Evolutionary conservation across 2,113 vertebrate genomes (phyloP), one percentile per base, ranked within the genome.

Genomic region (Brienomyrus longianalis): DNA sequence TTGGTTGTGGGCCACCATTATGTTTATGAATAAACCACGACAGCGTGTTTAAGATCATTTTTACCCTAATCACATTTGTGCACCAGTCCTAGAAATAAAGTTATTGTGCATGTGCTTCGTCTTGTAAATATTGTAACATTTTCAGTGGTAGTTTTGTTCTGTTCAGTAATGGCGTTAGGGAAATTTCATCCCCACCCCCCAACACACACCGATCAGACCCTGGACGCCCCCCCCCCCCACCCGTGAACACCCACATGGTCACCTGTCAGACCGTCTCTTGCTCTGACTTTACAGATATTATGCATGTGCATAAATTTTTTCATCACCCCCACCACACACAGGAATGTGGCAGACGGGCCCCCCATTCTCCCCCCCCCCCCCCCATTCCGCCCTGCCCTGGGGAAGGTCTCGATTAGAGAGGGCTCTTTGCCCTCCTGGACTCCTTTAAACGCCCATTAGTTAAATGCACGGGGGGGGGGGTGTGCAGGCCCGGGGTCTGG

Each of bases 391-490:
- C 62, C 10, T 19, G 62, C 27, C 62, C 62, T 5, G 10, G 27
- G 66, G 66, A 74, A 31, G n/a, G n/a, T 74, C 66, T 74, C 66
- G 50, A 86, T 86, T 86, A 86, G 48, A 86, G 48, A 35, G 66
- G 27, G 27, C 50, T 8, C 47, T 86, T 52, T 51, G 19, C 13
- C 85, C 48, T 52, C 85, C 85, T 17, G 66, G 85, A 52, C 48
- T 86, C 85, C 21, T 86, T 86, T 51, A 86, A 86, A 86, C 35
- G 19, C 31, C 87, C 87, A 88, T 88, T 88, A 88, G 87, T 45
- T 21, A 88, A n/a, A 88, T 35, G 56, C 54, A 11, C 39, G 15
- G 11, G 48, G 48, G n/a, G 11, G 48, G 3, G 50, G 47, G 3
- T 31, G 21, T 52, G 15, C 45, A 0, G 48, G 45, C 48, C 21